A percentile compares a stretch with the other conserved stretches of the same genome.
Evolutionary conservation across 2,113 vertebrate species (phyloP).

Genomic region (Vombatus ursinus): DNA sequence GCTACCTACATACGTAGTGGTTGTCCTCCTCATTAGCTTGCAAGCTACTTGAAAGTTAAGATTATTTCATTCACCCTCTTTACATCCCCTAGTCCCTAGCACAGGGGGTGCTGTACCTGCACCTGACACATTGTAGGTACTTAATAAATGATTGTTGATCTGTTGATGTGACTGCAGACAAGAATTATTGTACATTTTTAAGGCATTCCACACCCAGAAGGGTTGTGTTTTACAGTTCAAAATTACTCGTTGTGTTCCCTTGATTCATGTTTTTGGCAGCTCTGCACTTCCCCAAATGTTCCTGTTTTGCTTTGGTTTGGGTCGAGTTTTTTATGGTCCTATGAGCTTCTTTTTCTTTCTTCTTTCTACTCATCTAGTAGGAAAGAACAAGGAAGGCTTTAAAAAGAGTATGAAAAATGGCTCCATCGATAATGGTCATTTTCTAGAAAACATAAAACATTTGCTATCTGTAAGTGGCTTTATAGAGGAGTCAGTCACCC

Average conservation of each 20-base stretch:
- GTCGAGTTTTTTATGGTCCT: conserved; percentile 34
- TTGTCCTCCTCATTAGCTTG: background rate
- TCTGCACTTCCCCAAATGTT: background rate
- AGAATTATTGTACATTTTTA: background rate
- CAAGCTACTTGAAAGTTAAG: background rate
- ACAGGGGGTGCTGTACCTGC: background rate
- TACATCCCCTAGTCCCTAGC: background rate
- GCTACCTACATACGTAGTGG: background rate
- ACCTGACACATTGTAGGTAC: background rate
- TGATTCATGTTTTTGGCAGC: background rate
- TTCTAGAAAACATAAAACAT: background rate
- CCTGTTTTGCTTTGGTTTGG: background rate
- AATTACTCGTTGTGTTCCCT: background rate
- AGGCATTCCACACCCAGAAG: background rate
- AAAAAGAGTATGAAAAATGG: background rate
- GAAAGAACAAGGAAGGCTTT: conserved; percentile 39
- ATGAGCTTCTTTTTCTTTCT: conserved; percentile 12
- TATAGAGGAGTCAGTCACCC: background rate
- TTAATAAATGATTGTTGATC: background rate
- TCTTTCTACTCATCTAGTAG: conserved; percentile 11
- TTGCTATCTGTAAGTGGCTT: background rate
- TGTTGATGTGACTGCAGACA: background rate
- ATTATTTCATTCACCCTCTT: background rate
- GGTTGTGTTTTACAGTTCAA: conserved; percentile 34
- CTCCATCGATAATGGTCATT: background rate